Percentiles rank a stretch among this genome's conserved stretches.
Evolutionary conservation across 30 jellyfish, hydroid and myxozoan species (phyloP).

Genomic region (Hydra vulgaris): DNA sequence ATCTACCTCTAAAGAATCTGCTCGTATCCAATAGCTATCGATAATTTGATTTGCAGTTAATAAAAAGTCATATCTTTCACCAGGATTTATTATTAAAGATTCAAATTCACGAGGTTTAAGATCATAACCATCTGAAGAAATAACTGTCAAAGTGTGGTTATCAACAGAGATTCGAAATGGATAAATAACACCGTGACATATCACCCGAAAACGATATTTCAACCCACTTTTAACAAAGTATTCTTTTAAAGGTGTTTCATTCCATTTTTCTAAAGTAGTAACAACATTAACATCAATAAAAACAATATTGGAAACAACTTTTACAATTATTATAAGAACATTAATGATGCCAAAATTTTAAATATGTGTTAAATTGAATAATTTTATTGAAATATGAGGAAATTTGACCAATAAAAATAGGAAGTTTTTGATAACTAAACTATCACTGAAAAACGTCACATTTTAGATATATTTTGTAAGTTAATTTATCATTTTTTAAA

Average conservation of each 20-base stretch:
- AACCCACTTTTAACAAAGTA: conserved; percentile 54
- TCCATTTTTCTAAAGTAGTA: conserved; percentile 42
- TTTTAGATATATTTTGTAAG: no score
- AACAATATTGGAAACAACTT: neutral
- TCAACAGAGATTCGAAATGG: conserved; percentile 89
- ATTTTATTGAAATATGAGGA: no score
- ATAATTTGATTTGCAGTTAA: conserved; percentile 69
- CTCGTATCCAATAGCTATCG: conserved; percentile 87
- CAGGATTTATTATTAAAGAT: conserved; percentile 76
- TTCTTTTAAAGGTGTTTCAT: conserved; percentile 57
- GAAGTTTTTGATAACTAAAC: no score
- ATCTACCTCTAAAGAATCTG: conserved; percentile 80
- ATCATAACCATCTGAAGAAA: conserved; percentile 78
- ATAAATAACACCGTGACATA: conserved; percentile 63
- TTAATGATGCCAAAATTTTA: no score
- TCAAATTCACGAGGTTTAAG: conserved; percentile 45
- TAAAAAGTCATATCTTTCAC: conserved; percentile 82
- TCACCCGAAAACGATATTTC: conserved; percentile 82
- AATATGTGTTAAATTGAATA: no score
- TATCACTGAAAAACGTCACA: no score
- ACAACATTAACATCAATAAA: no score
- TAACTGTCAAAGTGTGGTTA: conserved; percentile 53
- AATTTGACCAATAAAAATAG: no score
- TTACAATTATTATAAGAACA: neutral
- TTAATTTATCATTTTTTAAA: no score